Conservation (phyloP, 2,113 vertebrate genomes). For the Donacobius atricapilla region DNA sequence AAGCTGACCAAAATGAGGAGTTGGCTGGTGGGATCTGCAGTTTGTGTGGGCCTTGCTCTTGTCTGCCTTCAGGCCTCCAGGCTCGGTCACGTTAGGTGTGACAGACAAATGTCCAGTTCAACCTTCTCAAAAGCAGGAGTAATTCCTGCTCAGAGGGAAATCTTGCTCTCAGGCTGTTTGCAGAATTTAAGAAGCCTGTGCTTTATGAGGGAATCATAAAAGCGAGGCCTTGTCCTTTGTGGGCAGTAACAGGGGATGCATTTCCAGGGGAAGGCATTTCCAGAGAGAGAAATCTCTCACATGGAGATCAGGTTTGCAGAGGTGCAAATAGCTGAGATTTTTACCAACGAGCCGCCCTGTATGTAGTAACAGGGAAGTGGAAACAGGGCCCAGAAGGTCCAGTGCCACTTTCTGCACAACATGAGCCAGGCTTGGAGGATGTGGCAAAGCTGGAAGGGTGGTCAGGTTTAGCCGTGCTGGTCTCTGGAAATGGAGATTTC, state of each 20-base stretch:
- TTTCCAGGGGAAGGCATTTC: background rate
- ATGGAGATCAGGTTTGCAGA: background rate
- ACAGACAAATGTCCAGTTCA: background rate
- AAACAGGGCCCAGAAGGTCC: background rate
- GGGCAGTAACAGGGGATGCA: background rate
- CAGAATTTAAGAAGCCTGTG: background rate
- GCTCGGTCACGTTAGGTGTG: background rate
- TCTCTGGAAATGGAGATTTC: background rate
- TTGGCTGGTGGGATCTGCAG: background rate
- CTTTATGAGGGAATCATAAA: accelerated
- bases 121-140: background rate
- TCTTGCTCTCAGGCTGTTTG: background rate
- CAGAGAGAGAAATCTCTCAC: background rate
- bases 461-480: background rate
- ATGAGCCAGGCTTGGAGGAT: accelerated
- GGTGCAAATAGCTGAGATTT: background rate
- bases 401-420: background rate
- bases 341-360: background rate
- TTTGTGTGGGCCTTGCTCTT: background rate
- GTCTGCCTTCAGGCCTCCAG: background rate
- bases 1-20: background rate
- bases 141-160: background rate
- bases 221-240: background rate
- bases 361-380: background rate
- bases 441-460: background rate